These are phyloP conservation scores for Megalops atlanticus DNA, from an alignment of 2,113 vertebrate species.

Conservation along the genomic window DNA sequence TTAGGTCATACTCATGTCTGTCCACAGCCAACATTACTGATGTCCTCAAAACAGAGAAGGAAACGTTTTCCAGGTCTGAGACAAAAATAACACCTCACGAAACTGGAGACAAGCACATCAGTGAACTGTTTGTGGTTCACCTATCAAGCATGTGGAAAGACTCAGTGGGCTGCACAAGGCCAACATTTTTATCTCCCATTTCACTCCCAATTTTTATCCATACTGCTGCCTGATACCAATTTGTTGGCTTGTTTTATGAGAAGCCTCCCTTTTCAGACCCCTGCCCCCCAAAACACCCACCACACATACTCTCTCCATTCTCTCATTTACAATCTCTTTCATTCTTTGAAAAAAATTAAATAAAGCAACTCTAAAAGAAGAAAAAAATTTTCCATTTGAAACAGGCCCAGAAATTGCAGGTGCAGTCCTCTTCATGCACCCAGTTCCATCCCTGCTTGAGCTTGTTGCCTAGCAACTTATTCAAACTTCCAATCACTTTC, in stretches of 20 bases:
- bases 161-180: not conserved
- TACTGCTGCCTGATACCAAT: slow-evolving; percentile 14
- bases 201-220: not conserved
- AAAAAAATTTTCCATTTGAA: not conserved
- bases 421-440: slow-evolving; percentile 51
- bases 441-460: slow-evolving; percentile 49
- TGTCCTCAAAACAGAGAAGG: not conserved
- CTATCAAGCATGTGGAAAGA: not conserved
- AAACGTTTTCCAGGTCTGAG: not conserved
- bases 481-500: slow-evolving; percentile 66
- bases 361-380: not conserved
- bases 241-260: slow-evolving; percentile 10
- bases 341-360: slow-evolving; percentile 3
- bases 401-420: slow-evolving; percentile 52
- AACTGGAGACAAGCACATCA: not conserved
- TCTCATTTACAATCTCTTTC: slow-evolving; percentile 14
- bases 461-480: slow-evolving; percentile 76
- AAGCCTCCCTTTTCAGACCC: not conserved
- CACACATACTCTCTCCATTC: not conserved
- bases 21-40: not conserved
- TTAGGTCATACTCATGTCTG: not conserved
- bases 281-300: slow-evolving; percentile 2
- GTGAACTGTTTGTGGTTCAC: not conserved
- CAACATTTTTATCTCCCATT: not conserved
- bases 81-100: not conserved